Conservation (phyloP, 2,113 vertebrate genomes). For the Pavo muticus region DNA sequence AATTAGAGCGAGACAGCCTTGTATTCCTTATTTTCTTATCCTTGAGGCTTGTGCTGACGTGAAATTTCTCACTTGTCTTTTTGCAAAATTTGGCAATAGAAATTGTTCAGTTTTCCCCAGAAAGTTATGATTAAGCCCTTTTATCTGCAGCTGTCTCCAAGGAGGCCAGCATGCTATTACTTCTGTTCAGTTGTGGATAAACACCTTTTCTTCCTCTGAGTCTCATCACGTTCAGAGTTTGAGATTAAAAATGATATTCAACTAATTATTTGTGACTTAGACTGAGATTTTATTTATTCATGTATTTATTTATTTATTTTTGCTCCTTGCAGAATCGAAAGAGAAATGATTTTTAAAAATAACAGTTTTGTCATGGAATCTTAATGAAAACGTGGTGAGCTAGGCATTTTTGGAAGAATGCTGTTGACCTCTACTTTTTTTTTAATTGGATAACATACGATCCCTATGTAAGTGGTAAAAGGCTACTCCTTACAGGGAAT, state of each 20-base stretch:
- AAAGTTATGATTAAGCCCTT: conserved; percentile 47
- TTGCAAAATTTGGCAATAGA: not conserved
- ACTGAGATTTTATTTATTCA: not conserved
- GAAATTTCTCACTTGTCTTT: conserved; percentile 40
- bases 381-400: not conserved
- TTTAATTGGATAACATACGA: not conserved
- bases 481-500: not conserved
- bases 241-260: conserved; percentile 56
- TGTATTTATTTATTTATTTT: not conserved
- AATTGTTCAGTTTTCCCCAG: conserved; percentile 23
- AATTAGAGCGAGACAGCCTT: not conserved
- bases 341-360: not conserved
- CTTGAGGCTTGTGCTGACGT: not conserved
- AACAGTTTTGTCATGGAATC: not conserved
- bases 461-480: not conserved
- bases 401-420: not conserved
- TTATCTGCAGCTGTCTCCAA: conserved; percentile 29
- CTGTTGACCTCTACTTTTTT: not conserved
- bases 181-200: conserved; percentile 46
- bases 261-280: not conserved
- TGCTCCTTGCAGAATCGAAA: not conserved
- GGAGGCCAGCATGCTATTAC: conserved; percentile 43
- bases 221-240: not conserved
- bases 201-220: conserved; percentile 54
- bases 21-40: not conserved